Percentiles rank a stretch among this genome's conserved stretches.
These are phyloP conservation scores for Acanthis flammea DNA, from an alignment of 2,797 vertebrate genomes.

Conservation along the genomic window DNA sequence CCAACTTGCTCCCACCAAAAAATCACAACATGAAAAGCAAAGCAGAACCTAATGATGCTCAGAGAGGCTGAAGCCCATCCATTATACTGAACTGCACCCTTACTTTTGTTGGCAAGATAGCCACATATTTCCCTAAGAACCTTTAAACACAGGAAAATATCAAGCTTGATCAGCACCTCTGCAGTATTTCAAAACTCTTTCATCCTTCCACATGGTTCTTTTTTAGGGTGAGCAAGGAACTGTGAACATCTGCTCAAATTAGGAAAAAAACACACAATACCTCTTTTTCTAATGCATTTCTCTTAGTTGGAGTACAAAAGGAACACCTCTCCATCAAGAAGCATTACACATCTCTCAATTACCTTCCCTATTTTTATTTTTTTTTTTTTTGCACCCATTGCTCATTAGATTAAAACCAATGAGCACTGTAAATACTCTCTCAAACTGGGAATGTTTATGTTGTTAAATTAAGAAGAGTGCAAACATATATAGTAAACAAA, in stretches of 20 bases:
- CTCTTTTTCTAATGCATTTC: not conserved
- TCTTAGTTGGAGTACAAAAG: not conserved
- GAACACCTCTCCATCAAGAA: not conserved
- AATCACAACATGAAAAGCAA: not conserved
- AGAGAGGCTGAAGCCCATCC: not conserved
- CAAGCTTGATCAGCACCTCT: not conserved
- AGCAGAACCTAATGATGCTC: not conserved
- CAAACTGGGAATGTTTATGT: not conserved
- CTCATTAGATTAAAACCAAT: not conserved
- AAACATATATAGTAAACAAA: not conserved
- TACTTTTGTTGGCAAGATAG: not conserved
- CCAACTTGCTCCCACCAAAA: not conserved
- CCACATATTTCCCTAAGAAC: not conserved
- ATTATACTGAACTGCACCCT: not conserved
- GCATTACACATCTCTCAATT: not conserved
- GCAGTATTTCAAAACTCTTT: not conserved
- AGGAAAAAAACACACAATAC: not conserved
- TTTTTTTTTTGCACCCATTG: not conserved
- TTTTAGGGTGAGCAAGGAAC: not conserved
- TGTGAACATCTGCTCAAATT: not conserved
- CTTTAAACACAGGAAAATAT: not conserved
- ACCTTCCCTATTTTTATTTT: not conserved
- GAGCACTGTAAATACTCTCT: not conserved
- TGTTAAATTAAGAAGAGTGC: not conserved
- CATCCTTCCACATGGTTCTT: not conserved